Conservation (phyloP, 1,140 invertebrate species). For the Drosophila baimaii region DNA sequence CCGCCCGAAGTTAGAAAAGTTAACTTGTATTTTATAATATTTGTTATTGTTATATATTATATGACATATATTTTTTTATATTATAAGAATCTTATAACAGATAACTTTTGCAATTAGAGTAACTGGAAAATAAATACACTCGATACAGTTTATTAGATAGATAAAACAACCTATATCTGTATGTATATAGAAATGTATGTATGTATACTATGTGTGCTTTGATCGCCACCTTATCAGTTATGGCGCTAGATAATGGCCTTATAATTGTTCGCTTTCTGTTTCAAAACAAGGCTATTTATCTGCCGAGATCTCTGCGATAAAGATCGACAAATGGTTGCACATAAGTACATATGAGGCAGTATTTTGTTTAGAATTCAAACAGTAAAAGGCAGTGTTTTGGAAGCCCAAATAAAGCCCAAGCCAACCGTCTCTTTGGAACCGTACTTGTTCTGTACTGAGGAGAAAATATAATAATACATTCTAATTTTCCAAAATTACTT, state of each 20-base stretch:
- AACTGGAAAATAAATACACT: not conserved
- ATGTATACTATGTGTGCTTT: not conserved
- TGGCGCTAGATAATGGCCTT: conserved; percentile 1
- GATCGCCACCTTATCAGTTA: conserved; percentile 4
- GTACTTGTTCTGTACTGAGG: too few species aligned
- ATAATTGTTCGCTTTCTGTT: not conserved
- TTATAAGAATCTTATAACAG: too few species aligned
- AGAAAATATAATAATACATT: too few species aligned
- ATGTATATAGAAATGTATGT: too few species aligned
- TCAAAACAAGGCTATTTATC: not conserved
- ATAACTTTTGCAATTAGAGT: not conserved
- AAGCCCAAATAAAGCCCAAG: too few species aligned
- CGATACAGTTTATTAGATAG: not conserved
- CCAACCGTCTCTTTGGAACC: too few species aligned
- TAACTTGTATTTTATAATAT: too few species aligned
- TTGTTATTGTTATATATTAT: too few species aligned
- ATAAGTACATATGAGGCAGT: not conserved
- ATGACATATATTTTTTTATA: too few species aligned
- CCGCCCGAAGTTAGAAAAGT: too few species aligned
- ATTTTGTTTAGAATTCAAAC: not conserved
- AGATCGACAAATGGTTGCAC: not conserved
- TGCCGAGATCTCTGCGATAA: not conserved
- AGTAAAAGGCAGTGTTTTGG: too few species aligned
- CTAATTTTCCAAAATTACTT: too few species aligned
- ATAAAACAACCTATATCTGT: not conserved